Evolutionary conservation across 1,140 invertebrate species (phyloP).

Genomic region (Lepidurus couesii): DNA sequence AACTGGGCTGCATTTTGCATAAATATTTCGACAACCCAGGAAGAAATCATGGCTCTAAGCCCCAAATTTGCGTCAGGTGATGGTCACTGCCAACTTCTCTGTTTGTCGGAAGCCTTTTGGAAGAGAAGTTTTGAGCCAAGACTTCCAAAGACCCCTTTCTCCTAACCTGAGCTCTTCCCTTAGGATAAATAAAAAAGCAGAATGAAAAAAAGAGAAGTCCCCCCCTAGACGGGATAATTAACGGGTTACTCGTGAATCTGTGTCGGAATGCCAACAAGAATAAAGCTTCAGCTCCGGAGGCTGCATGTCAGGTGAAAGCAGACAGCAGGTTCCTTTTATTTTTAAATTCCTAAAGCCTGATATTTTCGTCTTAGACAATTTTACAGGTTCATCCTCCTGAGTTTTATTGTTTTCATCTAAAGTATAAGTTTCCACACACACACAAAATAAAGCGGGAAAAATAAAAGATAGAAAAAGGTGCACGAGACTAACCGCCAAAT

Average conservation of each 20-base stretch:
- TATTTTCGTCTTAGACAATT: background rate
- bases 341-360: background rate
- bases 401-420: too few relatives aligned
- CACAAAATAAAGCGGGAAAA: too few relatives aligned
- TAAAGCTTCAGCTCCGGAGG: background rate
- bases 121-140: background rate
- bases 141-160: background rate
- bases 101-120: background rate
- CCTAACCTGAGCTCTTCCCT: background rate
- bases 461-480: background rate
- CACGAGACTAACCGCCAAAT: background rate
- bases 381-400: background rate
- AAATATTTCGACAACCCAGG: too few relatives aligned
- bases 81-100: background rate
- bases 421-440: too few relatives aligned
- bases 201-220: background rate
- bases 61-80: background rate
- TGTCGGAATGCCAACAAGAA: conserved; percentile 21
- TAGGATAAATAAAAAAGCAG: background rate
- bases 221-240: conserved; percentile 18
- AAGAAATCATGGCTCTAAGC: too few relatives aligned
- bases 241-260: conserved; percentile 17
- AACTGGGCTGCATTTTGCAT: too few relatives aligned
- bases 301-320: conserved; percentile 12
- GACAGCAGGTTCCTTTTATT: background rate